Evolutionary conservation across 2,888 invertebrate species (phyloP), one percentile per base, ranked within the genome.

Genomic region (Archaeoteleia sp.): DNA sequence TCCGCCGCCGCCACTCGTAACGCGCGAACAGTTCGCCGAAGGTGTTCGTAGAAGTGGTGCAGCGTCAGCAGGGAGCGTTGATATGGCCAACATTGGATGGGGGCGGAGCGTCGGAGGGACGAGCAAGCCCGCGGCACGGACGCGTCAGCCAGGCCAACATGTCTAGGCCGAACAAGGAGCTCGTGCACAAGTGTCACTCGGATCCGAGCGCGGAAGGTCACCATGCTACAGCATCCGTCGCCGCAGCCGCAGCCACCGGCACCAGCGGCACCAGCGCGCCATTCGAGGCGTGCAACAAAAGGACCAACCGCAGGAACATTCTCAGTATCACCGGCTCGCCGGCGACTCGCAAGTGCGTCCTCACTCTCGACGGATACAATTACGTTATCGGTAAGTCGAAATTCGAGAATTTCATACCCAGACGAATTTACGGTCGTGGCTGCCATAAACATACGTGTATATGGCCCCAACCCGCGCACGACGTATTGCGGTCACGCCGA

Each of bases 331-430:
- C 83, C 83, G 79, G 74, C 87, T 89, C 77, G 20, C 72, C 84
- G 42, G 90, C 90, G 65, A 88, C 92, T 14, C 88, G 92, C 81
- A 92, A 92, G 87, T 95, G 94, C 87, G 92, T 94, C 70, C 90
- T 94, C 72, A 93, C 93, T 39, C 88, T 95, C 74, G 94, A 94
- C 85, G 94, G 94, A 78, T 94, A 94, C 87, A 93, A 92, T 71
- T 95, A 95, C 86, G 93, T 94, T 77, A 95, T 95, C 88, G 94
- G 95, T 94, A 86, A 91, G 92, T 87, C 39, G 5, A 20, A 20
- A 30, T n/a, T n/a, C 7, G 14, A 20, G 17, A 14, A 17, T 23
- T 43, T 15, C 15, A n/a, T 34, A 15, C 15, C 10, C 14, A 30
- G 14, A 8, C 29, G 14, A 13, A n/a, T 20, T 20, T 20, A 20